Evolutionary conservation across 64 coral and sea anemone species (phyloP).

Genomic region (Pocillopora damicornis): DNA sequence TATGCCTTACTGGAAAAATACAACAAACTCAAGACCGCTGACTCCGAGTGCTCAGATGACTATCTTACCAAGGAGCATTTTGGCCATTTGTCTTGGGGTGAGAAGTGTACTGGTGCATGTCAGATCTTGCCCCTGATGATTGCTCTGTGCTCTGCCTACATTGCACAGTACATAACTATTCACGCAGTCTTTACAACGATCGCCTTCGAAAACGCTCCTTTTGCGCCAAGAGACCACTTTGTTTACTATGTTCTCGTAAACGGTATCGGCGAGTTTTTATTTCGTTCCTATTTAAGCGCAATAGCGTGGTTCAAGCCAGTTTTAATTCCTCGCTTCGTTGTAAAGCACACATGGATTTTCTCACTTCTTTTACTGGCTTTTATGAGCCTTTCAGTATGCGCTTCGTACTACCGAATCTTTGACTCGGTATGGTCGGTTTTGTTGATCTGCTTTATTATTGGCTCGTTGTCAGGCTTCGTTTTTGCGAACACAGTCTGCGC

Average conservation of each 20-base stretch:
- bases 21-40: slow-evolving; percentile 47
- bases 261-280: slow-evolving; percentile 58
- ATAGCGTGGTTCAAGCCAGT: slow-evolving; percentile 51
- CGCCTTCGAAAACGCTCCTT: slow-evolving; percentile 59
- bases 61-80: neutral
- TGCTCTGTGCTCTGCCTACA: slow-evolving; percentile 51
- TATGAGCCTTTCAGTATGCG: slow-evolving; percentile 41
- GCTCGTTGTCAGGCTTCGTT: slow-evolving; percentile 64
- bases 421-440: slow-evolving; percentile 51
- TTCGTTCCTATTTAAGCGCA: slow-evolving; percentile 63
- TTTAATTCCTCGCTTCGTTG: slow-evolving; percentile 39
- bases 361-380: slow-evolving; percentile 44
- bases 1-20: slow-evolving; percentile 55
- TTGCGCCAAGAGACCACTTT: slow-evolving; percentile 77
- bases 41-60: slow-evolving; percentile 31
- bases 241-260: slow-evolving; percentile 72
- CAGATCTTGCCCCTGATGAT: slow-evolving; percentile 61
- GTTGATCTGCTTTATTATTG: slow-evolving; percentile 60
- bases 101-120: slow-evolving; percentile 54
- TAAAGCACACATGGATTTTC: slow-evolving; percentile 73
- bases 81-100: slow-evolving; percentile 36
- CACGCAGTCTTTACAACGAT: slow-evolving; percentile 85
- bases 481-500: slow-evolving; percentile 68
- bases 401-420: slow-evolving; percentile 70
- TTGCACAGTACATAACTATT: slow-evolving; percentile 69